Conservation (phyloP, 1,140 invertebrate genomes). For the Anastrepha ludens region DNA sequence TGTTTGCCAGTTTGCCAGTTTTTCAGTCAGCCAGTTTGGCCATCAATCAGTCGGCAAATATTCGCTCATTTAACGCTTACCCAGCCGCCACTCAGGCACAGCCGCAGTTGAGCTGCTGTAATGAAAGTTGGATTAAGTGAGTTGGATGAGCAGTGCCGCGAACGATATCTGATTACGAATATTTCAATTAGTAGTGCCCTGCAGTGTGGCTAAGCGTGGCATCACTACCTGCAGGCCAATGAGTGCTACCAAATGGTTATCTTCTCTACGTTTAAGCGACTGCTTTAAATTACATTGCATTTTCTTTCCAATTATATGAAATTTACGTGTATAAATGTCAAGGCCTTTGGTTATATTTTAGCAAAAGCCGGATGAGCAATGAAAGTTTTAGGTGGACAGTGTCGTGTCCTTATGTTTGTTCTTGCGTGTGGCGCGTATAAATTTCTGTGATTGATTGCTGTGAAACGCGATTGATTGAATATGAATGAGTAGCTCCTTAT, state of each 20-base stretch:
- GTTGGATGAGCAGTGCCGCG: neutral
- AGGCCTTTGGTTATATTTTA: neutral
- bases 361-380: conserved; percentile 2
- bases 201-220: conserved; percentile 40
- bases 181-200: conserved; percentile 48
- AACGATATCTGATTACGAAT: conserved; percentile 46
- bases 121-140: conserved; percentile 6
- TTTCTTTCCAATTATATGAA: conserved; percentile 51
- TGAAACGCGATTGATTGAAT: conserved; percentile 29
- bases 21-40: too few species aligned
- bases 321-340: conserved; percentile 51
- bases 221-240: too few species aligned
- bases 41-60: neutral
- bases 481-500: conserved; percentile 27
- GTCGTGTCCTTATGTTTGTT: neutral
- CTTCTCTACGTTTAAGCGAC: conserved; percentile 6
- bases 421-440: neutral
- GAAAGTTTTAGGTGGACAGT: neutral
- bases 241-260: neutral
- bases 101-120: neutral
- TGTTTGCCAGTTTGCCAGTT: too few species aligned
- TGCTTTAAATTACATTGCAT: conserved; percentile 26
- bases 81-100: neutral
- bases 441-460: conserved; percentile 39
- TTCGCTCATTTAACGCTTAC: neutral